phyloP scores from a whole-genome alignment of 1,140 invertebrate species.

The Pectinophora gossypiella region DNA sequence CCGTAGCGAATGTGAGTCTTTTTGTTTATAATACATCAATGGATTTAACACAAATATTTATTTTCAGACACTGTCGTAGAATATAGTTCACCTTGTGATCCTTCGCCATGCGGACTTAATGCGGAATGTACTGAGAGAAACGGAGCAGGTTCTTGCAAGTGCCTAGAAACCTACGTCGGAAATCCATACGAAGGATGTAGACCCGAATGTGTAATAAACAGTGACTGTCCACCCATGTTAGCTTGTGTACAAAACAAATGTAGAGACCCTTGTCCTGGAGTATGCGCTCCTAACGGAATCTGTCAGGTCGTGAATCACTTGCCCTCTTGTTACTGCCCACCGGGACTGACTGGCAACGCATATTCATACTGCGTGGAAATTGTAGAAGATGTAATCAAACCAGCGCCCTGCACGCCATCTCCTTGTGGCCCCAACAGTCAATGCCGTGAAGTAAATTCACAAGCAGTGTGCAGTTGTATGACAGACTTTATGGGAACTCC shows the following conservation, averaged over 20 bases:
- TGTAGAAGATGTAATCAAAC: slow-evolving; percentile 55
- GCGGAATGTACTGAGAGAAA: slow-evolving; percentile 81
- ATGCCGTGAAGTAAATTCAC: slow-evolving; percentile 81
- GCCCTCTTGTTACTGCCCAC: slow-evolving; percentile 82
- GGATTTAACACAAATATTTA: too few relatives aligned
- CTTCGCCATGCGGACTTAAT: slow-evolving; percentile 86
- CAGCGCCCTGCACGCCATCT: slow-evolving; percentile 79
- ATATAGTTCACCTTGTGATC: slow-evolving; percentile 84
- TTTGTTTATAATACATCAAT: too few relatives aligned
- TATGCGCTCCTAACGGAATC: slow-evolving; percentile 84
- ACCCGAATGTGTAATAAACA: slow-evolving; percentile 84
- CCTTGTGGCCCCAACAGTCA: slow-evolving; percentile 86
- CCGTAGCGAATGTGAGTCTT: too few relatives aligned
- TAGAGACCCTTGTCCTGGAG: slow-evolving; percentile 84
- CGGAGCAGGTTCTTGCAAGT: slow-evolving; percentile 83
- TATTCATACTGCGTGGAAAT: slow-evolving; percentile 77
- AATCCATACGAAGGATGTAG: slow-evolving; percentile 85
- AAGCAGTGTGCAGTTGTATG: slow-evolving; percentile 81
- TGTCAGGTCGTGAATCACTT: slow-evolving; percentile 85
- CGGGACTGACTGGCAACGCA: slow-evolving; percentile 82
- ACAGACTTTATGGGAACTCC: slow-evolving; percentile 82
- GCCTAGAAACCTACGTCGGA: slow-evolving; percentile 80
- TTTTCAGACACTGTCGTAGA: slow-evolving; percentile 77
- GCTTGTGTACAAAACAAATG: slow-evolving; percentile 86
- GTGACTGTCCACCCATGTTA: slow-evolving; percentile 81